Evolutionary conservation across 2,797 vertebrate genomes (phyloP).

Genomic region (Uromys caudimaculatus): DNA sequence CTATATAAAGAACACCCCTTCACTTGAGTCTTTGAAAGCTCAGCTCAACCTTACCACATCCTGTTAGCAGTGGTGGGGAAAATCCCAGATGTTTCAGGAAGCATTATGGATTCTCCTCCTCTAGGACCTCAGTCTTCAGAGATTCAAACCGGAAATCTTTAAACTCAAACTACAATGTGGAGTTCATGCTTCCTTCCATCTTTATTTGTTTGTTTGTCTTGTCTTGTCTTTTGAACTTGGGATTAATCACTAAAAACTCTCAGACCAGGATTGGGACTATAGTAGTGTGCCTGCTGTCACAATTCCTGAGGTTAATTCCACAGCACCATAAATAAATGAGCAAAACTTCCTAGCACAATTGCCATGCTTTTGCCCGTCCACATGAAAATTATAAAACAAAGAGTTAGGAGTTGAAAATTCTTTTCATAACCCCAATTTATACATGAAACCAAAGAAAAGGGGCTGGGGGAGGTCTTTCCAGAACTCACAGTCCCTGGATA

Average conservation of each 20-base stretch:
- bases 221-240: not conserved
- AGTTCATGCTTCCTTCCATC: not conserved
- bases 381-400: slow-evolving; percentile 4
- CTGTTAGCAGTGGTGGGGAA: not conserved
- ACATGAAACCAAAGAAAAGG: slow-evolving; percentile 5
- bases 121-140: not conserved
- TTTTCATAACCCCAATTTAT: slow-evolving; percentile 1
- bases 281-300: too few species aligned
- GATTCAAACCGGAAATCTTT: not conserved
- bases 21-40: slow-evolving; percentile 42
- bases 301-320: not conserved
- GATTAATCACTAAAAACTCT: not conserved
- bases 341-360: not conserved
- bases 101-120: not conserved
- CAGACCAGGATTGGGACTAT: not conserved
- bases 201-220: not conserved
- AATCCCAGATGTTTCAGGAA: slow-evolving; percentile 29
- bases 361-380: not conserved
- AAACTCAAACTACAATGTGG: not conserved
- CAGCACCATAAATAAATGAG: not conserved
- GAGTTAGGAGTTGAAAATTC: slow-evolving; percentile 11
- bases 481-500: not conserved
- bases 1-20: not conserved
- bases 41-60: not conserved
- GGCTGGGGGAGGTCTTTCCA: not conserved